Percentiles rank a stretch among this genome's conserved stretches.
Conservation (phyloP, 2,113 vertebrate genomes). For the Trematomus loennbergii region DNA sequence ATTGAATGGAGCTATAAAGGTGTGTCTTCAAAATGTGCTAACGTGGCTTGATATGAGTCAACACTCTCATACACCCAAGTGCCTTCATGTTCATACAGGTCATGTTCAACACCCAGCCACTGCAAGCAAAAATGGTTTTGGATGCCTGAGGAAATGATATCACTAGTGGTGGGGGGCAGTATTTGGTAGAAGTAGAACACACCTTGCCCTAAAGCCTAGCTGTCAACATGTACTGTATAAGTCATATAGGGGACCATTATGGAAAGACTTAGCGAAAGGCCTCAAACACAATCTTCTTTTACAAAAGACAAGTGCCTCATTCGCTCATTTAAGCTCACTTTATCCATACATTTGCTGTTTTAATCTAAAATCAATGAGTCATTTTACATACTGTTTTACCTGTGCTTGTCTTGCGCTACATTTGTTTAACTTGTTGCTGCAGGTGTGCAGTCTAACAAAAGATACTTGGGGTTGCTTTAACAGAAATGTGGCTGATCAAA, state of each 20-base stretch:
- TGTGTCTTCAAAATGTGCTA: constrained; percentile 75
- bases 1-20: constrained; percentile 70
- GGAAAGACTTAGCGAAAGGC: neutral
- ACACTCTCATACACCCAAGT: constrained; percentile 27
- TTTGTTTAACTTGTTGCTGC: neutral
- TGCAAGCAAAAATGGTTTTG: constrained; percentile 29
- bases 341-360: neutral
- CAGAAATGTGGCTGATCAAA: neutral
- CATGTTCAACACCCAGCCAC: neutral
- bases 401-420: neutral
- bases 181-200: constrained; percentile 22
- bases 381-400: neutral
- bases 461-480: neutral
- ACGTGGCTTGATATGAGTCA: constrained; percentile 67
- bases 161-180: constrained; percentile 36
- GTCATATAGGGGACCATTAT: neutral
- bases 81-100: constrained; percentile 77
- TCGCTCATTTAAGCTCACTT: neutral
- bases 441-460: neutral
- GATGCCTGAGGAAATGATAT: constrained; percentile 39
- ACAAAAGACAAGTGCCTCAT: neutral
- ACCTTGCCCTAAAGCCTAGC: constrained; percentile 21
- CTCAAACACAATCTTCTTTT: neutral
- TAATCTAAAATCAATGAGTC: neutral
- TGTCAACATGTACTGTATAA: constrained; percentile 16